These are phyloP conservation scores for Apis dorsata DNA, from an alignment of 1,140 invertebrate species.

Conservation along the genomic window DNA sequence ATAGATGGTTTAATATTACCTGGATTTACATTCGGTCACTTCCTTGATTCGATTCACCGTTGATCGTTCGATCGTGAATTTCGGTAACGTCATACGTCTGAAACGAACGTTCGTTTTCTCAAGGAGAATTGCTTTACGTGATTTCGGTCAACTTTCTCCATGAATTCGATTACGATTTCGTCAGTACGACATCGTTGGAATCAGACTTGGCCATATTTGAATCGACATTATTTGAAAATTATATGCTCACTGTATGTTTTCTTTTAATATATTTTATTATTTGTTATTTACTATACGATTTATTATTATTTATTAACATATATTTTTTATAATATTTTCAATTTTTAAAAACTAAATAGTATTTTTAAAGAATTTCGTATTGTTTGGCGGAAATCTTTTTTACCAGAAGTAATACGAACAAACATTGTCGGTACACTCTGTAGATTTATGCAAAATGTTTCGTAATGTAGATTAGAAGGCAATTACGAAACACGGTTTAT, in stretches of 20 bases:
- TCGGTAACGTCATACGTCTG: background rate
- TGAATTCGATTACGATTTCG: conserved; percentile 23
- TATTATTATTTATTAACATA: no score
- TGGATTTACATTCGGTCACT: background rate
- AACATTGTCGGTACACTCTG: background rate
- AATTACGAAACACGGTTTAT: background rate
- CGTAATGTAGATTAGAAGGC: background rate
- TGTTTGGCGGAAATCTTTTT: no score
- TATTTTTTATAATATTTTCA: no score
- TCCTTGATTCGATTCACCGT: background rate
- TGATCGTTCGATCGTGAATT: background rate
- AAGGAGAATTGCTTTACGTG: conserved; percentile 8
- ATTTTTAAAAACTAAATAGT: no score
- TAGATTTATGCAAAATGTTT: background rate
- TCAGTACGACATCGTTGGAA: background rate
- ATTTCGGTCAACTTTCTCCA: conserved; percentile 40
- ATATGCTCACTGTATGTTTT: no score
- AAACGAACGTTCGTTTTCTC: conserved; percentile 7
- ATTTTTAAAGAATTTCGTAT: no score
- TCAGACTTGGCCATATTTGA: no score
- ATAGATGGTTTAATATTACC: conserved; percentile 6
- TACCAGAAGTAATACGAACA: background rate
- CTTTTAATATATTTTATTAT: no score
- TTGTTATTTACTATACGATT: no score
- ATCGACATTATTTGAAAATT: no score